A percentile compares a stretch with the other conserved stretches of the same genome.
These are phyloP conservation scores for Etheostoma spectabile DNA, from an alignment of 2,113 vertebrate species.

Conservation along the genomic window DNA sequence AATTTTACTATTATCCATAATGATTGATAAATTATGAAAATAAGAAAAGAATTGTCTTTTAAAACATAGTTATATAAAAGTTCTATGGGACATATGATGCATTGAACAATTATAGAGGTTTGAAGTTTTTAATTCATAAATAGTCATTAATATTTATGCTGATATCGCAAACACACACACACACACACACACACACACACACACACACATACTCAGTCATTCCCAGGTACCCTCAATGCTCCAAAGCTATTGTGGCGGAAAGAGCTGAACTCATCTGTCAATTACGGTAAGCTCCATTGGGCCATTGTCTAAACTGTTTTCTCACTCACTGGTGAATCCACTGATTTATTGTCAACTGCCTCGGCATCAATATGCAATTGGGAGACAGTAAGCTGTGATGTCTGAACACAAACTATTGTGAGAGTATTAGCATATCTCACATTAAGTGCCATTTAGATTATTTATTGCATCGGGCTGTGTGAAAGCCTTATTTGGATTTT, in stretches of 20 bases:
- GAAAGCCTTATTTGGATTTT: slow-evolving; percentile 12
- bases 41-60: neutral
- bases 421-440: slow-evolving; percentile 78
- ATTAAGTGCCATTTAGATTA: slow-evolving; percentile 80
- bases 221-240: slow-evolving; percentile 71
- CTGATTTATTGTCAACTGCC: slow-evolving; percentile 83
- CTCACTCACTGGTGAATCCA: slow-evolving; percentile 79
- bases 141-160: neutral
- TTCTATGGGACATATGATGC: neutral
- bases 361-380: slow-evolving; percentile 79
- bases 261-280: slow-evolving; percentile 83
- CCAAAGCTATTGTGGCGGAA: slow-evolving; percentile 76
- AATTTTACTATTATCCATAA: neutral
- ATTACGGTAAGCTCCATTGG: slow-evolving; percentile 83
- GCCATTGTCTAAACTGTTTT: slow-evolving; percentile 84
- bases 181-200: slow-evolving; percentile 8
- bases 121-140: neutral
- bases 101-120: neutral
- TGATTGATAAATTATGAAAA: neutral
- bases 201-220: slow-evolving; percentile 39
- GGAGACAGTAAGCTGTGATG: slow-evolving; percentile 80
- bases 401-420: slow-evolving; percentile 80
- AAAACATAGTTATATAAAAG: neutral
- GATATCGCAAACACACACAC: neutral
- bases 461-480: slow-evolving; percentile 67